These are phyloP conservation scores for Drosophila cognata DNA, from an alignment of 2,888 invertebrate genomes.

Conservation along the genomic window DNA sequence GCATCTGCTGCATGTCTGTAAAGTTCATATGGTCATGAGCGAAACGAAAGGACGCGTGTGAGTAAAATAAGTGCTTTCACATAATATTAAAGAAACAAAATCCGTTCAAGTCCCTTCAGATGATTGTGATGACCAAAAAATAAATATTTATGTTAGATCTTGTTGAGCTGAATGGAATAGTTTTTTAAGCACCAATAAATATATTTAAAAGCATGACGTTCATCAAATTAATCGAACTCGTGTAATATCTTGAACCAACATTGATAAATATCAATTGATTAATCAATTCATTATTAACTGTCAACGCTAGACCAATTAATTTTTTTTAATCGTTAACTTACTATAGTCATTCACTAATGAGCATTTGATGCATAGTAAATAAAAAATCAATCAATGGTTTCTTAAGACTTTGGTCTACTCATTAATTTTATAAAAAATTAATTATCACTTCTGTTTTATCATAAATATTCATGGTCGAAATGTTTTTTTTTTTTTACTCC, in stretches of 20 bases:
- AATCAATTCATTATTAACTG: background rate
- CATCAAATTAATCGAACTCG: background rate
- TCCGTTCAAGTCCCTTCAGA: background rate
- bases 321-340: background rate
- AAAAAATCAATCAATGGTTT: background rate
- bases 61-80: background rate
- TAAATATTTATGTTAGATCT: background rate
- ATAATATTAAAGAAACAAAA: background rate
- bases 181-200: background rate
- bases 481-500: constrained; percentile 18
- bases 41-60: constrained; percentile 8
- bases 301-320: background rate
- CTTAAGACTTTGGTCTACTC: background rate
- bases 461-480: constrained; percentile 32
- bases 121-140: background rate
- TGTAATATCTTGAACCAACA: background rate
- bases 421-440: constrained; percentile 8
- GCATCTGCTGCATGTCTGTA: constrained; percentile 32
- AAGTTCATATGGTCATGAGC: constrained; percentile 45
- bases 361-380: background rate
- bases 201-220: background rate
- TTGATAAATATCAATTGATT: background rate
- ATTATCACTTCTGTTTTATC: constrained; percentile 45
- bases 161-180: background rate
- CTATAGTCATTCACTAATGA: constrained; percentile 1